These are phyloP conservation scores for Petrolisthes cinctipes DNA, from an alignment of 2,888 invertebrate genomes.

Conservation along the genomic window DNA sequence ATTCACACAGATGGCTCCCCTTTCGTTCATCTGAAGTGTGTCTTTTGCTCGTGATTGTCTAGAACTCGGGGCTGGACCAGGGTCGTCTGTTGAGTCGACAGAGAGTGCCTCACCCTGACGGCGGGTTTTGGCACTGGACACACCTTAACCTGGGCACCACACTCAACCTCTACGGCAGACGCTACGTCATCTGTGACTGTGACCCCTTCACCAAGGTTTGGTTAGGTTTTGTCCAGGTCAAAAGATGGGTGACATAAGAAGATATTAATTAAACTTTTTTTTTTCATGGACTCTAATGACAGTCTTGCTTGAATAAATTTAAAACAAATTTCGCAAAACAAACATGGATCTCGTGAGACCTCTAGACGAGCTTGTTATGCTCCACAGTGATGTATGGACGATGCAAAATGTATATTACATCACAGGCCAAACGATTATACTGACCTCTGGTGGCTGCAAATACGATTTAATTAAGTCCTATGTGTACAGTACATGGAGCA, in stretches of 20 bases:
- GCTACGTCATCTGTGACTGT: conserved; percentile 57
- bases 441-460: too few species aligned
- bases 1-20: background rate
- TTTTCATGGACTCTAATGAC: too few species aligned
- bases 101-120: conserved; percentile 52
- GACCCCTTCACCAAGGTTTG: conserved; percentile 61
- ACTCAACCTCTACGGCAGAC: conserved; percentile 58
- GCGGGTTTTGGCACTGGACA: conserved; percentile 62
- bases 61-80: conserved; percentile 63
- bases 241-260: background rate
- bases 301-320: too few species aligned
- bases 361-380: too few species aligned
- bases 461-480: too few species aligned
- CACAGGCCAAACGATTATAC: too few species aligned
- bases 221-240: background rate
- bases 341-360: too few species aligned
- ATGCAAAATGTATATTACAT: too few species aligned
- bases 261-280: too few species aligned
- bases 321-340: too few species aligned
- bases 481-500: too few species aligned
- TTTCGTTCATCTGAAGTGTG: background rate
- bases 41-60: background rate
- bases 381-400: too few species aligned
- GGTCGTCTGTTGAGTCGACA: conserved; percentile 58
- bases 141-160: conserved; percentile 58